phyloP scores from a whole-genome alignment of 2,113 vertebrate genomes.

The Puma concolor region DNA sequence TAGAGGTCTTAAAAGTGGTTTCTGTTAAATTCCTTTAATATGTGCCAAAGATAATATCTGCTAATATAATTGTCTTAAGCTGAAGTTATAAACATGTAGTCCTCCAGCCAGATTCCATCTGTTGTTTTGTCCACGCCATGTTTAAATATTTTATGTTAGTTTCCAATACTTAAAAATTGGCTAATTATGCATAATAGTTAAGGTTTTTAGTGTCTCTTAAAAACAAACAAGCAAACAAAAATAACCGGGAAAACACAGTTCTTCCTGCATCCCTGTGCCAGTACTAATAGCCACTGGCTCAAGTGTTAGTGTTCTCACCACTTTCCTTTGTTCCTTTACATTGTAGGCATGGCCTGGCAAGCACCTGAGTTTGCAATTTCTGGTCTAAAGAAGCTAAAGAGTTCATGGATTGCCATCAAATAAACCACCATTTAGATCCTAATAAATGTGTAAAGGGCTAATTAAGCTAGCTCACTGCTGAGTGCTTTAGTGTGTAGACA shows the following conservation, averaged over 20 bases:
- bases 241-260: not conserved
- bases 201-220: conserved; percentile 10
- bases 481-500: not conserved
- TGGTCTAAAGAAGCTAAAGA: not conserved
- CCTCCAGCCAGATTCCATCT: not conserved
- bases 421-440: not conserved
- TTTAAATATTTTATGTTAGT: not conserved
- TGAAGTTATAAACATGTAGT: not conserved
- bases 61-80: not conserved
- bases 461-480: not conserved
- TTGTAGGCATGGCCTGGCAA: not conserved
- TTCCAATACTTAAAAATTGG: not conserved
- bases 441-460: not conserved
- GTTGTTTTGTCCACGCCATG: not conserved
- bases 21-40: not conserved
- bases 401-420: not conserved
- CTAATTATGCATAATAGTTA: not conserved
- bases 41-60: not conserved
- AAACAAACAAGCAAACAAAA: not conserved
- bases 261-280: too few relatives aligned
- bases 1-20: not conserved
- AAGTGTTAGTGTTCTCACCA: accelerated
- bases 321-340: not conserved
- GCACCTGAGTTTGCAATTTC: not conserved
- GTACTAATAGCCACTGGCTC: not conserved